Evolutionary conservation across 2,888 invertebrate genomes (phyloP), one percentile per base, ranked within the genome.

Genomic region (Tetanocera ferruginea): DNA sequence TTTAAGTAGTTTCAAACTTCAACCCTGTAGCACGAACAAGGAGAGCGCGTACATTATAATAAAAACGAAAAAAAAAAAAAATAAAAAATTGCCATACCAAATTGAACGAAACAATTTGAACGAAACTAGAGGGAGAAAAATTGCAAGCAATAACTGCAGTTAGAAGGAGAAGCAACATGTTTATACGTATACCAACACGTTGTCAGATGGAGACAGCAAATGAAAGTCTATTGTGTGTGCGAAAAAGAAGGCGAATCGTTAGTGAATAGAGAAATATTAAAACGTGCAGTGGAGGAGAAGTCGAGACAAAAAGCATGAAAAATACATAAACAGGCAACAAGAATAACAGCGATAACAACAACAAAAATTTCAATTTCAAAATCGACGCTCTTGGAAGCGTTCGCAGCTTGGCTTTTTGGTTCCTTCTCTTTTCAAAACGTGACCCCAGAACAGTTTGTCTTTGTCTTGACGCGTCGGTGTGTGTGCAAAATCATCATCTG

Each of bases 121-220:
- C 51, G 67, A 67, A 57, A 57, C 11, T 28, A 34, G 64, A 25
- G 57, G 28, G 28, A 57, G 23, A 23, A 34, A 14, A 25, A 37
- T 6, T 43, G 66, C 55, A 34, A 14, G 82, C 82, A 81, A 83
- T 83, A 81, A 84, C 80, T 78, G 70, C 70, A 79, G 76, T 76
- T 66, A 81, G 77, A 82, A 75, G 72, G 76, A 79, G 78, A 81
- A 79, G 82, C 75, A 66, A 74, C 74, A 19, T 25, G 51, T 43
- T 64, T n/a, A 49, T 9, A 52, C 6, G 70, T 49, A 28, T 52
- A 19, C 17, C 67, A 83, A 75, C 55, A 31, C 66, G 23, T 17
- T 11, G 66, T 34, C 51, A 23, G 75, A 75, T 75, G 70, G 82
- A 84, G 84, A 84, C 82, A 83, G 85, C 82, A 78, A 79, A 84